These are phyloP conservation scores for Margaritifera margaritifera DNA, from an alignment of 2,888 invertebrate genomes.

Conservation along the genomic window DNA sequence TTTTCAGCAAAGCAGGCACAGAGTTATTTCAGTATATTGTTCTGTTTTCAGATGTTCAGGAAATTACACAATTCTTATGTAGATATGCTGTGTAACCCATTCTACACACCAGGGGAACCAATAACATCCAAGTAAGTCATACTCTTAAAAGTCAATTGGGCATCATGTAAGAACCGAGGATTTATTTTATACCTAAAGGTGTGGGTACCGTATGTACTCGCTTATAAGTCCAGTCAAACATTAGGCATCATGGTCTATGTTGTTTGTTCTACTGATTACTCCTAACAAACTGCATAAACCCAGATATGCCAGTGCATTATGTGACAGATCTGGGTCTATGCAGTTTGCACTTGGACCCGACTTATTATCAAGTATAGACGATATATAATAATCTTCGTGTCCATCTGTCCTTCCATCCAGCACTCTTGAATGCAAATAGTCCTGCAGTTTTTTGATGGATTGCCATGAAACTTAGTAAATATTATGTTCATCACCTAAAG, in stretches of 20 bases:
- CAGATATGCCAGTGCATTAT: too few species aligned
- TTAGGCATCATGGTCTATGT: slow-evolving; percentile 15
- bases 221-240: not conserved
- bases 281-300: too few species aligned
- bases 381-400: too few species aligned
- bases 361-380: too few species aligned
- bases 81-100: slow-evolving; percentile 96
- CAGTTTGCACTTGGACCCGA: too few species aligned
- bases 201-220: too few species aligned
- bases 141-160: not conserved
- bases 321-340: too few species aligned
- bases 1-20: not conserved
- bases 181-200: not conserved
- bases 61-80: slow-evolving; percentile 93
- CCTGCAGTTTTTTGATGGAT: too few species aligned
- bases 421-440: too few species aligned
- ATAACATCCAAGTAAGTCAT: slow-evolving; percentile 86
- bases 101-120: slow-evolving; percentile 93
- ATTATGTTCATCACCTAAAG: too few species aligned
- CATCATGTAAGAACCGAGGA: not conserved
- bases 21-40: not conserved
- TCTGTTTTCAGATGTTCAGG: slow-evolving; percentile 82
- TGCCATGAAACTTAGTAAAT: too few species aligned
- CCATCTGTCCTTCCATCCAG: too few species aligned
- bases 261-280: slow-evolving; percentile 15